These are phyloP conservation scores for Otolemur garnettii DNA, from an alignment of 2,113 vertebrate genomes.

Conservation along the genomic window DNA sequence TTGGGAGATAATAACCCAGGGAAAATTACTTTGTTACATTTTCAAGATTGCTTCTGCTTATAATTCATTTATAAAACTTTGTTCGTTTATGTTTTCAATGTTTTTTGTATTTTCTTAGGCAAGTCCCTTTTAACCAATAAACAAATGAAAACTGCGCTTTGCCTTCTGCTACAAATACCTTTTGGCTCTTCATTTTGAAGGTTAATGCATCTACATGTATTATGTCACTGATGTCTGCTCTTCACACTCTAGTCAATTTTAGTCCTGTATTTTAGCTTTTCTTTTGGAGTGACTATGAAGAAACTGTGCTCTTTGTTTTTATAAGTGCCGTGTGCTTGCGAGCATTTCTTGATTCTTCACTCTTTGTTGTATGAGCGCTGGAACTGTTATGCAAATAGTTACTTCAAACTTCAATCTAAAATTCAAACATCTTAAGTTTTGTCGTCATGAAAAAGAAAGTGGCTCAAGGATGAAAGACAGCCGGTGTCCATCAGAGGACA, in stretches of 20 bases:
- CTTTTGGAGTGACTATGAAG: neutral
- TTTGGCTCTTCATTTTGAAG: neutral
- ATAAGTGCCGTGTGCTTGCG: accelerated
- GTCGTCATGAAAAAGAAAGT: neutral
- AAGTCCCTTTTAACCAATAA: neutral
- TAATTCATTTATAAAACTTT: neutral
- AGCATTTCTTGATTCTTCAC: neutral
- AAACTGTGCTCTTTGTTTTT: neutral
- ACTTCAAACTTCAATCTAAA: neutral
- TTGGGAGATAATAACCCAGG: neutral
- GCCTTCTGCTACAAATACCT: neutral
- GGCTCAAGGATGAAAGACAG: too few species aligned
- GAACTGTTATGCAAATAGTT: neutral
- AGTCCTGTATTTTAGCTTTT: neutral
- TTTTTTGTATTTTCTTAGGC: neutral
- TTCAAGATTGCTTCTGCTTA: neutral
- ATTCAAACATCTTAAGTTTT: neutral
- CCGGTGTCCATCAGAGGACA: too few species aligned
- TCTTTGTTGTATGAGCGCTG: neutral
- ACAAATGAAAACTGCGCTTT: neutral
- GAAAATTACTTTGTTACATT: neutral
- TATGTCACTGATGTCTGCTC: neutral
- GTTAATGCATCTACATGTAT: neutral
- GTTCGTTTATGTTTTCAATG: neutral
- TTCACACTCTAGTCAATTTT: neutral